These are phyloP conservation scores for Halocynthia roretzi DNA, from an alignment of 23 tunicate genomes.

Conservation along the genomic window DNA sequence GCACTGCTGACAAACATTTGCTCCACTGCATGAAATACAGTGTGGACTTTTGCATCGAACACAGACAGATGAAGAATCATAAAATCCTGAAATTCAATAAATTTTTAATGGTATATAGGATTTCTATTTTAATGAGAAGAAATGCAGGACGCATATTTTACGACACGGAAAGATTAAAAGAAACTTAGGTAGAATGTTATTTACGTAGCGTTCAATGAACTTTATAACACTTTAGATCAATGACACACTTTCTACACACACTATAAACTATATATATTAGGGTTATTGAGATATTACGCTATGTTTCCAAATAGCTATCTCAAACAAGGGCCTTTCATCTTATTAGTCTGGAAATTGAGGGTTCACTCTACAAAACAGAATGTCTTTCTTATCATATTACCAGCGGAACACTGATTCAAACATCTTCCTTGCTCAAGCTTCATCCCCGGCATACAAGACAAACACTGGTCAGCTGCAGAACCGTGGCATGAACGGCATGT, in stretches of 20 bases:
- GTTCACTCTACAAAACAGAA: too few relatives aligned
- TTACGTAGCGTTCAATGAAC: too few relatives aligned
- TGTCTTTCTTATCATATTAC: slow-evolving; percentile 5
- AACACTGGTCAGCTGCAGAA: slow-evolving; percentile 42
- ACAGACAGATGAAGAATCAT: slow-evolving; percentile 29
- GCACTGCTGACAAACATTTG: slow-evolving; percentile 38
- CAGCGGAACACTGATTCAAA: slow-evolving; percentile 54
- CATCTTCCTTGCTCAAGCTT: slow-evolving; percentile 63
- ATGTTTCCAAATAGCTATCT: too few relatives aligned
- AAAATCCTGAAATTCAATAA: slow-evolving; percentile 37
- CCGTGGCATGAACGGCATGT: slow-evolving; percentile 74
- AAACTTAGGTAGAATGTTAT: not conserved
- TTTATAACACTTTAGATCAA: not conserved
- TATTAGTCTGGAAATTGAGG: too few relatives aligned
- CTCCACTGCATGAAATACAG: slow-evolving; percentile 39
- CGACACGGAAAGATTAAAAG: too few relatives aligned
- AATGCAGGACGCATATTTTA: too few relatives aligned
- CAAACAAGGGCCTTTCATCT: too few relatives aligned
- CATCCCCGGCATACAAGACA: slow-evolving; percentile 69
- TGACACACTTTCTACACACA: too few relatives aligned
- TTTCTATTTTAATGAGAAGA: too few relatives aligned
- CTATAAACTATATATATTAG: not conserved
- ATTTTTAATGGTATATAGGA: not conserved
- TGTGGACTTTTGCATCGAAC: slow-evolving; percentile 38
- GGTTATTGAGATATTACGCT: not conserved